These are phyloP conservation scores for Saccopteryx bilineata DNA, from an alignment of 2,113 vertebrate genomes.

Conservation along the genomic window DNA sequence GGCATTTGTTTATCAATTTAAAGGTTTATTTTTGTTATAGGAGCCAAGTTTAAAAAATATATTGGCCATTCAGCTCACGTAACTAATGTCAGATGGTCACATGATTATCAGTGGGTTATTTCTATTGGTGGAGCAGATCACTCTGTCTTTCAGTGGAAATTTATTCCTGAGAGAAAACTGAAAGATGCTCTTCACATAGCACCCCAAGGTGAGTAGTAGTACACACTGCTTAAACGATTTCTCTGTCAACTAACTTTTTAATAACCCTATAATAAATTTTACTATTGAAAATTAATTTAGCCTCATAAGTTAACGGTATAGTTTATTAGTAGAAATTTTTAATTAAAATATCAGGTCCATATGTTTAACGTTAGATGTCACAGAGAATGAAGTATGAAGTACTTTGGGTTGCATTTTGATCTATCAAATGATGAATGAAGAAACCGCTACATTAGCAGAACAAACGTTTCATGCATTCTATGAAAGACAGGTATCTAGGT, in stretches of 20 bases:
- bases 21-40: slow-evolving; percentile 87
- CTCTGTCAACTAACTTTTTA: not conserved
- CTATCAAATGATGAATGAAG: slow-evolving; percentile 13
- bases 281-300: not conserved
- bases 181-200: slow-evolving; percentile 97
- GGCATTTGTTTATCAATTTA: slow-evolving; percentile 6
- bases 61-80: slow-evolving; percentile 98
- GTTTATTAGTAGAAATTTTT: slow-evolving; percentile 9
- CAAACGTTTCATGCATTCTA: not conserved
- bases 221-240: not conserved
- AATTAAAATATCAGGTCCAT: not conserved
- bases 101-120: slow-evolving; percentile 99
- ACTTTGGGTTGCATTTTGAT: slow-evolving; percentile 53
- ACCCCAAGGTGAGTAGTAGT: slow-evolving; percentile 92
- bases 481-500: slow-evolving; percentile 3
- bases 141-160: slow-evolving; percentile 99
- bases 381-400: not conserved
- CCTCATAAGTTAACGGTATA: not conserved
- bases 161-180: slow-evolving; percentile 96
- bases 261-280: not conserved
- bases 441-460: slow-evolving; percentile 21
- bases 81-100: slow-evolving; percentile 98
- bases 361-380: slow-evolving; percentile 38
- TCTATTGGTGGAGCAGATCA: slow-evolving; percentile 99
- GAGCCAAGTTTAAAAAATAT: slow-evolving; percentile 98